Evolutionary conservation across 2,888 invertebrate species (phyloP), one percentile per base, ranked within the genome.

Genomic region (Dolomedes plantarius): DNA sequence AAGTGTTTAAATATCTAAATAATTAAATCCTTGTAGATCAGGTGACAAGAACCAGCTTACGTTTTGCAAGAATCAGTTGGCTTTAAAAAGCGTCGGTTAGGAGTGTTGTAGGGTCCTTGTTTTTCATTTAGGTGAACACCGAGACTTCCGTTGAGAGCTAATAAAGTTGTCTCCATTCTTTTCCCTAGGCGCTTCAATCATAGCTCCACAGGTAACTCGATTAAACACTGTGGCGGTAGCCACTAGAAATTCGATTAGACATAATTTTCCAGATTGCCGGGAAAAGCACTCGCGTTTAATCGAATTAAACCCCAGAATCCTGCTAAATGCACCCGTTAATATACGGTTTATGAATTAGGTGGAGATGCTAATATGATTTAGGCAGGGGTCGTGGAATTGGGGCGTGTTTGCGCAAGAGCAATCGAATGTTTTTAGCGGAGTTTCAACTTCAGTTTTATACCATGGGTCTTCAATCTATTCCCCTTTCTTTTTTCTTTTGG

Each of bases 331-430:
- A 76, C 71, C 83, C 83, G 83, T 83, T 83, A 77, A 83, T 83
- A 83, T 72, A 67, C 72, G 29, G 72, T 71, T 72, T 83, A 83
- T 83, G 72, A 83, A 83, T 83, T 83, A 83, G 83, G n/a, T 69
- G 46, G 50, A 56, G 67, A 46, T 72, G 83, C 77, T 83, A 83
- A 83, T 83, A 65, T 46, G 72, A 83, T 83, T 83, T 83, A 72
- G 46, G 16, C 5, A 46, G 28, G 72, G 76, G 72, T 68, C 76
- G 41, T 13, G 36, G 64, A 46, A 16, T 65, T 76, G 28, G 31
- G 9, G 72, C 16, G 32, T 81, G 74, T 74, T 81, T 81, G 74
- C 46, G 67, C 65, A 39, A 68, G 74, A 62, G 65, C 9, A 31
- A 65, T 65, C 28, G 16, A 29, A 28, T 29, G 28, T 46, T 46